These are phyloP conservation scores for Montipora sp. DNA, from an alignment of 64 coral and sea anemone species.

Conservation along the genomic window DNA sequence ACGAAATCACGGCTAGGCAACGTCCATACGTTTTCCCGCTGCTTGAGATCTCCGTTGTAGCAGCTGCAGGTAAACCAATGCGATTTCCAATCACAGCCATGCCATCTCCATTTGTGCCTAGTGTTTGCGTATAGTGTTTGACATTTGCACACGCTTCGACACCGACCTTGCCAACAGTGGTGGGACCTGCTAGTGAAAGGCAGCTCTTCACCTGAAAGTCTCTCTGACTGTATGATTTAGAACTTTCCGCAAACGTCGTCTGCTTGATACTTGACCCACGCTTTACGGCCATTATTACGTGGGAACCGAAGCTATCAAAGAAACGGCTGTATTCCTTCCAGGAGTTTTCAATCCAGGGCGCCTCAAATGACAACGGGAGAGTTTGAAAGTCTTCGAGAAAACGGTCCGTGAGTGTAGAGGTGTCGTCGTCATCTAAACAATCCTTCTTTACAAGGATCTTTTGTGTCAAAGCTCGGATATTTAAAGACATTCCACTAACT, in stretches of 20 bases:
- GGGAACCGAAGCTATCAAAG: constrained; percentile 55
- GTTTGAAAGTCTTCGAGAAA: constrained; percentile 27
- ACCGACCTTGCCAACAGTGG: constrained; percentile 3
- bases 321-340: constrained; percentile 58
- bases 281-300: constrained; percentile 45
- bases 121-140: constrained; percentile 27
- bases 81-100: constrained; percentile 45
- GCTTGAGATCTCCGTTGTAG: neutral
- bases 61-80: neutral
- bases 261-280: constrained; percentile 49
- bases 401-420: neutral
- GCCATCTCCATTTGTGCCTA: constrained; percentile 4
- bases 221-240: constrained; percentile 29
- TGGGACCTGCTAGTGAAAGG: constrained; percentile 18
- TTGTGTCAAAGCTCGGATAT: constrained; percentile 8
- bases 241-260: constrained; percentile 28
- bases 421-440: constrained; percentile 15
- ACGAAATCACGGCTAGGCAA: neutral
- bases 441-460: constrained; percentile 26
- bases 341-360: constrained; percentile 39
- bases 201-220: constrained; percentile 61
- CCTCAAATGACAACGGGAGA: constrained; percentile 7
- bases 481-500: constrained; percentile 41
- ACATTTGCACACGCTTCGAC: constrained; percentile 34
- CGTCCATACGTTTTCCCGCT: neutral